Base-by-base conservation (phyloP, 64 coral and sea anemone genomes). In the Montipora cactus region DNA sequence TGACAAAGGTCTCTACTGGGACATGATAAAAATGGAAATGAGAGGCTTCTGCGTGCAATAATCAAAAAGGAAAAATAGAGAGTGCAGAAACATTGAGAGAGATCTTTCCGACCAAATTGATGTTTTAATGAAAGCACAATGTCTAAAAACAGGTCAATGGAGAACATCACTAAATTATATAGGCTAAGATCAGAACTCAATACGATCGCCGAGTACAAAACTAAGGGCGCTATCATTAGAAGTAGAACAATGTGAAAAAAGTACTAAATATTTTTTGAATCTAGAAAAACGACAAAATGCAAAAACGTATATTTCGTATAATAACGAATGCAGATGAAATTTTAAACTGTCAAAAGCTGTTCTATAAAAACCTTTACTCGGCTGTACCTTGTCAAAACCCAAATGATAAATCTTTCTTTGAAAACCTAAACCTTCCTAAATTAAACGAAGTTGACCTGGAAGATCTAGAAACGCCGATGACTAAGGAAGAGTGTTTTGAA, bases 361-460 rank as follows among this genome's bases (percentile, higher is more conserved):
- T 74, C 20, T 74, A 74, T 74, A 23, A 74, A 74, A 74, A 74
- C 71, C 71, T 74, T 21, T 74, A 74, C 71, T n/a, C 20, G 19
- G 71, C 15, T n/a, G 71, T 74, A 74, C 71, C 71, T 74, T 8
- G 7, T 5, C 1, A 74, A 21, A 74, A 23, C 71, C 20, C 3
- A 21, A n/a, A 74, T 19, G 20, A 74, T 74, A 74, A 74, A 22
- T 23, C 20, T 3, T 23, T 74, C 19, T 74, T 57, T 57, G 53
- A 57, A 57, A 57, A 57, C 11, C 53, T 11, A 57, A 57, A 57
- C 53, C 71, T 74, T 21, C 71, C 71, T 21, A 22, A 74, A 74
- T 74, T 44, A 74, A 74, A 74, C 71, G 71, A 74, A n/a, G 71
- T 21, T 8, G 71, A 20, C 3, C 21, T 74, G 19, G 71, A 74